These are phyloP conservation scores for Chrysemys picta DNA, from an alignment of 2,113 vertebrate species.

Conservation along the genomic window DNA sequence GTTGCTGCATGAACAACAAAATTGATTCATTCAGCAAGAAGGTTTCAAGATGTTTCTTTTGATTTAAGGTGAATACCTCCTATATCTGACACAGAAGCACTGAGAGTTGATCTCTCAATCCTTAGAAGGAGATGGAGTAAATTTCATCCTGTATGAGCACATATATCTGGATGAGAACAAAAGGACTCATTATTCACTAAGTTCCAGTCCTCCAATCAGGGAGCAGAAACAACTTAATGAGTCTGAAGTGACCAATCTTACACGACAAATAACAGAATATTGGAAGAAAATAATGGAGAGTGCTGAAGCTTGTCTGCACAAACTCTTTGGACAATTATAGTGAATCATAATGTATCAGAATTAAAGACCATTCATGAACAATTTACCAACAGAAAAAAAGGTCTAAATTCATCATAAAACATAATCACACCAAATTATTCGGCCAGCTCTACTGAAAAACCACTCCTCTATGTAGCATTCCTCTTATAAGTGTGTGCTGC, in stretches of 20 bases:
- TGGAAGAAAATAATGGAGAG: background rate
- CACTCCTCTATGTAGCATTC: background rate
- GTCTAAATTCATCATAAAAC: background rate
- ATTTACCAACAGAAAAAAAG: background rate
- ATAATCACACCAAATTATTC: background rate
- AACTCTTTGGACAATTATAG: background rate
- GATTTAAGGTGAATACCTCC: background rate
- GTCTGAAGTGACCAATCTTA: background rate
- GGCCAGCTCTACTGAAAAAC: background rate
- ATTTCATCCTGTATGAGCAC: background rate
- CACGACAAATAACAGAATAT: background rate
- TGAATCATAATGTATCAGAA: background rate
- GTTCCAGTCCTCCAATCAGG: background rate
- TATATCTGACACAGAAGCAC: rapidly evolving
- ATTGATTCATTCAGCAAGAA: background rate
- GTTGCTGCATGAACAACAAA: background rate
- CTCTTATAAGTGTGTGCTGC: background rate
- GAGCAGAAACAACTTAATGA: background rate
- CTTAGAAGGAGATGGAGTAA: background rate
- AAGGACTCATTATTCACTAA: background rate
- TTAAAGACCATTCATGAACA: background rate
- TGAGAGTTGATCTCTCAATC: background rate
- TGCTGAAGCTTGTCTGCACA: background rate
- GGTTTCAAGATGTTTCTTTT: background rate
- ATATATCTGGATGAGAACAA: background rate